Evolutionary conservation across 2,113 vertebrate genomes (phyloP), one percentile per base, ranked within the genome.

Genomic region (Pica pica): DNA sequence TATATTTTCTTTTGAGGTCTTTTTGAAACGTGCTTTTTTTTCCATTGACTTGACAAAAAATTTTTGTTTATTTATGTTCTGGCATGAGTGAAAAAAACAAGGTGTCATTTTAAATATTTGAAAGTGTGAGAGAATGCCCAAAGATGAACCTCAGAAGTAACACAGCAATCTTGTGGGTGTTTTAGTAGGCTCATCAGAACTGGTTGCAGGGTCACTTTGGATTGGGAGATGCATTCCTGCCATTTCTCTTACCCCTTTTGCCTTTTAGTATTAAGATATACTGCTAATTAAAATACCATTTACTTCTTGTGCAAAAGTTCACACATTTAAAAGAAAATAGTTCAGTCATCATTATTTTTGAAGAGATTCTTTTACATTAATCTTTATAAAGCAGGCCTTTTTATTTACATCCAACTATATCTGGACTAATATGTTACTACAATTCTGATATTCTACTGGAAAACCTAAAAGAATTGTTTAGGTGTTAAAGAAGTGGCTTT

Each of bases 131-230:
- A 64, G 18, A 63, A 80, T 76, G 26, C 9, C 9, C 26, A 14
- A 42, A 65, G 56, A 35, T 65, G 47, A 23, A 68, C 20, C 13
- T 27, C 23, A 18, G 11, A 63, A 47, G 23, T 31, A 68, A 49
- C 6, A 56, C 14, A 52, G 27, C 14, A 35, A 1, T 23, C 6
- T 21, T 23, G 19, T 16, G 7, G 0, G 1, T 7, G 60, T 19
- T 81, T 33, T 1, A 4, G 18, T 41, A 31, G 19, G 26, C 17
- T 87, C 19, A 67, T 37, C 12, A 83, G 30, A 70, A 61, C 10
- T 10, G 7, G 11, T 22, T 78, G 26, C 31, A 69, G 27, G 33
- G 35, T 89, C 18, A n/a, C 10, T 39, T 86, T 63, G 37, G 44
- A 70, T 14, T 27, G 9, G 27, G 23, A 70, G 4, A 6, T 46